These are phyloP conservation scores for Hippoglossus stenolepis DNA, from an alignment of 2,113 vertebrate genomes.

Conservation along the genomic window DNA sequence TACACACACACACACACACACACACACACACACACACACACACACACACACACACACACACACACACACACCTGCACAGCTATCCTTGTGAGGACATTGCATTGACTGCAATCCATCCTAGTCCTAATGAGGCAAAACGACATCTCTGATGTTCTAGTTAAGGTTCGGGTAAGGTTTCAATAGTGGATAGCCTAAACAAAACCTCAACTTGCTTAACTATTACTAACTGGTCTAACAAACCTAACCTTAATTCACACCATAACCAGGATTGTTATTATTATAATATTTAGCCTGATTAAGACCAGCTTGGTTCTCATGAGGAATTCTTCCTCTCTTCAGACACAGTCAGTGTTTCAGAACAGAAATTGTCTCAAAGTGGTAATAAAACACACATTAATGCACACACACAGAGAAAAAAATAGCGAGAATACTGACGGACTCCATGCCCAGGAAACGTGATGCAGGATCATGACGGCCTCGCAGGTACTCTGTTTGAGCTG, in stretches of 20 bases:
- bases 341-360: neutral
- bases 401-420: neutral
- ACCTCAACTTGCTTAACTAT: neutral
- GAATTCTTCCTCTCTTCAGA: too few species aligned
- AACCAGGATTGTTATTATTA: neutral
- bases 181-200: neutral
- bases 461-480: conserved; percentile 90
- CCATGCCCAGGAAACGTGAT: conserved; percentile 89
- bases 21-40: neutral
- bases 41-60: neutral
- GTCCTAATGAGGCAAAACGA: neutral
- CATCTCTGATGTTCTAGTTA: neutral
- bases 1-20: neutral
- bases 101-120: neutral
- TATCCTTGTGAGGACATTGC: neutral
- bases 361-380: neutral
- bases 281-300: neutral
- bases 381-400: neutral
- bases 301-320: neutral
- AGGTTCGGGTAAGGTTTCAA: neutral
- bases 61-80: neutral
- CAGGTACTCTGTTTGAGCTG: conserved; percentile 94
- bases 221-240: neutral
- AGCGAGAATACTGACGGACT: conserved; percentile 63
- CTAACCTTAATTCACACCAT: neutral